A percentile compares a stretch with the other conserved stretches of the same genome.
phyloP scores from a whole-genome alignment of 2,113 vertebrate species.

The Sitta europaea region DNA sequence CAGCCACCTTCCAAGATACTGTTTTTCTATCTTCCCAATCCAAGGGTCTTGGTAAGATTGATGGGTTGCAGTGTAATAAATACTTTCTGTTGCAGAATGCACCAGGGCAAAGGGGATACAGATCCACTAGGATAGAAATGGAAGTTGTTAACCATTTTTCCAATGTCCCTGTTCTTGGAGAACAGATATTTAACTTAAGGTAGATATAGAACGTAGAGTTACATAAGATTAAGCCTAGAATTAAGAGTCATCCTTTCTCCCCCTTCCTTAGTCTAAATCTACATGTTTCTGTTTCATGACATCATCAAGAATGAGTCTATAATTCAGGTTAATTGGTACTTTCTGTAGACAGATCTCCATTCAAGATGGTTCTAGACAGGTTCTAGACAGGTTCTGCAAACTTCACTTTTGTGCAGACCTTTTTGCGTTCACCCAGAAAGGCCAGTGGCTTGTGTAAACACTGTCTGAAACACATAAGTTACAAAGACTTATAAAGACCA shows the following conservation, averaged over 20 bases:
- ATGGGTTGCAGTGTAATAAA: conserved; percentile 58
- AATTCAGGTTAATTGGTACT: not conserved
- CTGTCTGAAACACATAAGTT: not conserved
- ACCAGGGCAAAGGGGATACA: conserved; percentile 74
- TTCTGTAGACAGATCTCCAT: not conserved
- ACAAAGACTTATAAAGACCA: not conserved
- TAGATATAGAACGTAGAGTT: not conserved
- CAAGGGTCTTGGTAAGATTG: conserved; percentile 64
- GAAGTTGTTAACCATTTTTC: not conserved
- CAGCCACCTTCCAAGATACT: conserved; percentile 69
- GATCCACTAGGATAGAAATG: conserved; percentile 62
- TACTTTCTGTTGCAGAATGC: conserved; percentile 65
- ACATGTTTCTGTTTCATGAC: not conserved
- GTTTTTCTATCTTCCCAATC: conserved; percentile 67
- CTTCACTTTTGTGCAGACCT: not conserved
- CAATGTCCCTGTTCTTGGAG: not conserved
- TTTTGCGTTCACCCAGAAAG: not conserved
- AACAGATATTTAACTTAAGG: not conserved
- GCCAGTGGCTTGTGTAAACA: not conserved
- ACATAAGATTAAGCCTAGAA: not conserved
- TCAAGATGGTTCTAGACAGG: not conserved
- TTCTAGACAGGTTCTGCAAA: not conserved
- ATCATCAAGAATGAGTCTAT: not conserved
- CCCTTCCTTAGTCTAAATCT: not conserved
- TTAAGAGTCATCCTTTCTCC: not conserved